Base-by-base conservation (phyloP, 1,140 invertebrate genomes). In the Nephotettix cincticeps region DNA sequence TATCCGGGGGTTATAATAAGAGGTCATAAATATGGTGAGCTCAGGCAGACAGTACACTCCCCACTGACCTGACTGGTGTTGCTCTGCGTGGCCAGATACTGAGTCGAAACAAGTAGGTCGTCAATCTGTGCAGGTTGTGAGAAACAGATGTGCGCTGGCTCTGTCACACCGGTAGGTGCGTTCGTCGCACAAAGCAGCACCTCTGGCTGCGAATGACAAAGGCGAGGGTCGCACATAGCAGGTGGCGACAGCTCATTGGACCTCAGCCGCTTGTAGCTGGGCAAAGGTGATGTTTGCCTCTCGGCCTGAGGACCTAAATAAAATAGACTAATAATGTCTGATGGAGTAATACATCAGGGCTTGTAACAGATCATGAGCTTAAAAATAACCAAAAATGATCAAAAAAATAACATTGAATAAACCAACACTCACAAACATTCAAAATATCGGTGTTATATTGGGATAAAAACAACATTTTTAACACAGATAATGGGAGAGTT, bases 101-200 rank as follows among this genome's bases (percentile, higher is more conserved):
- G 92, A 9, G 91, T 88, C 68, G 86, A 88, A 1, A 96, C 81
- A 66, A 97, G 83, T 76, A 97, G 84, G 84, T 97, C 90, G 74
- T 96, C 93, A 47, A 91, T 84, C 70, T 90, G 85, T 28, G 88
- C 88, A 2, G 95, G 96, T 79, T 98, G 96, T 1, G 95, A 97
- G 82, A 95, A 96, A 25, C 54, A 25, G 4, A 61, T 21, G 19
- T 25, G 29, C n/a, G 13, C 40, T 11, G 43, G 25, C 19, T 45
- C 27, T 9, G 2, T 51, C 21, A n/a, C 47, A 13, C 19, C 56
- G 14, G 6, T 27, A 30, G 69, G 30, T 1, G 36, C 28, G 28
- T 11, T 25, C 11, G 19, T 21, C 19, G 13, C 28, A 28, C 19
- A 30, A 6, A 19, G n/a, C 63, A 65, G 40, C 9, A 76, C 75